A percentile compares a stretch with the other conserved stretches of the same genome.
Conservation (phyloP, 2,113 vertebrate genomes). For the Suricata suricatta region DNA sequence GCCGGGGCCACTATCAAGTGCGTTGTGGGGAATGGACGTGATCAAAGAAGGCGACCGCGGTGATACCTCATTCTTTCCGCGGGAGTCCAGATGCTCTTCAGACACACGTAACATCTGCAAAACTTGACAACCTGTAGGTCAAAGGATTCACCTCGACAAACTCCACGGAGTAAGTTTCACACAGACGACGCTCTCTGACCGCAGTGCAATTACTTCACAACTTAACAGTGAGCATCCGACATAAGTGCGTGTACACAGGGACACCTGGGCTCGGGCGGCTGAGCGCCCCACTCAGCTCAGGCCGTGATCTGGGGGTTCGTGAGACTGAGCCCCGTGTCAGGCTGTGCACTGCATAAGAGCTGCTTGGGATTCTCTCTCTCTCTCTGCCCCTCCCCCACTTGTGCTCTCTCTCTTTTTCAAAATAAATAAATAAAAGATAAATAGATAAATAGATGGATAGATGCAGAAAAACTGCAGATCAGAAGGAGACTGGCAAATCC, state of each 20-base stretch:
- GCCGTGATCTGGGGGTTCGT: background rate
- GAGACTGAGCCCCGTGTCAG: background rate
- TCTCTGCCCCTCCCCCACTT: background rate
- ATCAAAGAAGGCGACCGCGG: background rate
- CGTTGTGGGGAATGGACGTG: accelerated
- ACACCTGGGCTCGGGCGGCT: no score
- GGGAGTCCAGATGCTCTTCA: background rate
- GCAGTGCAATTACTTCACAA: background rate
- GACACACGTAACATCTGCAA: no score
- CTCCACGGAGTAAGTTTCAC: background rate
- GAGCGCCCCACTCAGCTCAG: background rate
- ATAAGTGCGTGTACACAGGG: background rate
- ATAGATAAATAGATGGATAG: background rate
- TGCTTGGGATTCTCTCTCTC: background rate
- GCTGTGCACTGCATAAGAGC: background rate
- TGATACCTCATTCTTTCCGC: accelerated
- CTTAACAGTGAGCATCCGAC: background rate
- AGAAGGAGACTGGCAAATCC: background rate
- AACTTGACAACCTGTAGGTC: background rate
- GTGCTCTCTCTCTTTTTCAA: background rate
- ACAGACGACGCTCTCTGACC: background rate
- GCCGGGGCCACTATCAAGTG: accelerated
- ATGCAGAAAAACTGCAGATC: no score
- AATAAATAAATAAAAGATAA: background rate
- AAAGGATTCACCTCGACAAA: background rate